Conservation (phyloP, 2,113 vertebrate genomes). For the Apistogramma diplotaenia region DNA sequence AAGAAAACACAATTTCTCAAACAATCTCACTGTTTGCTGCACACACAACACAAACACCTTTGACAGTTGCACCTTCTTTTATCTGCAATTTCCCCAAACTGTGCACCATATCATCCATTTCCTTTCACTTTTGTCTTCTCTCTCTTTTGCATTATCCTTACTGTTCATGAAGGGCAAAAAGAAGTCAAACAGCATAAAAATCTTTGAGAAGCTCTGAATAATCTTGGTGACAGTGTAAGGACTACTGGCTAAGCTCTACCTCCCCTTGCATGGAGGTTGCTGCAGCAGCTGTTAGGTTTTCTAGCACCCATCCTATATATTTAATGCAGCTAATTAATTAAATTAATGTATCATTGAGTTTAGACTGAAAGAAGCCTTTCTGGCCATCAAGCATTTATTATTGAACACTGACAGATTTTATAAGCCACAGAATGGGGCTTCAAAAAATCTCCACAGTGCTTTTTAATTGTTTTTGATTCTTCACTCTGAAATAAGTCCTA, state of each 20-base stretch:
- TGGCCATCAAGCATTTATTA: background rate
- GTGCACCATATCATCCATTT: constrained; percentile 7
- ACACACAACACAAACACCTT: background rate
- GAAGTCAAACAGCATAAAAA: background rate
- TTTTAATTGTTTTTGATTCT: background rate
- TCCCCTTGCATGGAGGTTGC: background rate
- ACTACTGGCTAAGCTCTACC: background rate
- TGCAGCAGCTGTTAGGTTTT: background rate
- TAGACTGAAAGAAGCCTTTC: background rate
- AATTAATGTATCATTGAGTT: background rate
- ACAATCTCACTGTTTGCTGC: background rate
- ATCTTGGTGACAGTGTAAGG: background rate
- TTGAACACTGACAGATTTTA: background rate
- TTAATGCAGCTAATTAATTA: too few species aligned
- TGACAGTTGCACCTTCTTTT: constrained; percentile 5
- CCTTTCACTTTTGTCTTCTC: background rate
- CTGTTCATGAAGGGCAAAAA: constrained; percentile 16
- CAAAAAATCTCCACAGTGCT: background rate
- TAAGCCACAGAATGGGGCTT: background rate
- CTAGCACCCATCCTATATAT: background rate
- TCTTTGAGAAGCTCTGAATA: background rate
- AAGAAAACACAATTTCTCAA: background rate
- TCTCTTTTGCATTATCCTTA: background rate
- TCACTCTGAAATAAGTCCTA: background rate
- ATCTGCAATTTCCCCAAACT: background rate